Evolutionary conservation across 2,797 vertebrate genomes (phyloP).

Genomic region (Tauraco hartlaubi): DNA sequence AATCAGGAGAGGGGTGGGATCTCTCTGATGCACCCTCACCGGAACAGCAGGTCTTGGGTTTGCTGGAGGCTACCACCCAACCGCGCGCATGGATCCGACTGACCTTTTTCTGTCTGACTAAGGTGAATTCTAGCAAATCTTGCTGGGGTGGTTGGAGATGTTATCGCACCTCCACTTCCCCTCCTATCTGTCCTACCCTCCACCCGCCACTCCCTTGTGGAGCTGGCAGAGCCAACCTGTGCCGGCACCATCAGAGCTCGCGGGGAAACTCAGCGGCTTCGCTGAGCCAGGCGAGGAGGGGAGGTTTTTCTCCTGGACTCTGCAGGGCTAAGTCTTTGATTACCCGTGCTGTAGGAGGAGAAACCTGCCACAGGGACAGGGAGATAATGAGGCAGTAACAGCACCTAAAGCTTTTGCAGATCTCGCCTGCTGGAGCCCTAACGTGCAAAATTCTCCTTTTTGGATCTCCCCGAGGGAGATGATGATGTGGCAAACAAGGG

Average conservation of each 20-base stretch:
- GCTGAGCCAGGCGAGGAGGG: background rate
- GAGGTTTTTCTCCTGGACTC: background rate
- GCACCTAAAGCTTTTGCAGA: background rate
- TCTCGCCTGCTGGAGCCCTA: background rate
- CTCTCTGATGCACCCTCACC: slow-evolving; percentile 31
- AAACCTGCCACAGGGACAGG: background rate
- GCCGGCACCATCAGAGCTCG: rapidly evolving
- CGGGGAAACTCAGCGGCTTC: background rate
- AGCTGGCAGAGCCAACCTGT: background rate
- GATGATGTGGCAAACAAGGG: background rate
- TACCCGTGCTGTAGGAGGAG: background rate
- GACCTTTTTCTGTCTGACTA: background rate
- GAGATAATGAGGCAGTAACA: background rate
- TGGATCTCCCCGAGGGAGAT: background rate
- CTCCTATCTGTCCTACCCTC: background rate
- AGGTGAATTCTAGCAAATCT: background rate
- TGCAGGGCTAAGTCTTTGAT: background rate
- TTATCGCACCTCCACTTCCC: background rate
- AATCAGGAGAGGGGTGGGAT: background rate
- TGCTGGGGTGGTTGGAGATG: slow-evolving; percentile 12
- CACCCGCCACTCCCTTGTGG: background rate
- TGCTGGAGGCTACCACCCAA: slow-evolving; percentile 2
- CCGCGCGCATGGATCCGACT: background rate
- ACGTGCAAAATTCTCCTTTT: background rate
- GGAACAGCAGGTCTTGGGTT: slow-evolving; percentile 42